Evolutionary conservation across 1,140 invertebrate genomes (phyloP), one percentile per base, ranked within the genome.

Genomic region (Caenorhabditis brenneri): DNA sequence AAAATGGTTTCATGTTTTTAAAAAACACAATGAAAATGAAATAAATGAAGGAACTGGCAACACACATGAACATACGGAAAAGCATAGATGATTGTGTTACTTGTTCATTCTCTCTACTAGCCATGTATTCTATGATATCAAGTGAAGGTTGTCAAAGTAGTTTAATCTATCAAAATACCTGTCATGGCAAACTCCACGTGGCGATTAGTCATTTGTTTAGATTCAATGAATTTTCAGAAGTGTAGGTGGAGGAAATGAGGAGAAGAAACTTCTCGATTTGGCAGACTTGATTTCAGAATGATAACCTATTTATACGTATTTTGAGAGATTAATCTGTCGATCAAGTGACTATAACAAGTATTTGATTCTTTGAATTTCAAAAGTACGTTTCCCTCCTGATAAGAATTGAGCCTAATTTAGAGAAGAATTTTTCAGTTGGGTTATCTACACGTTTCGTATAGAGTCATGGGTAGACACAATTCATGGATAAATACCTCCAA

Each of bases 1-100:
- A 74, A 74, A 74, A 33, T 42, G 42, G 24, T 19, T 36, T 36
- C 29, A 36, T 16, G 9, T 27, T 29, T 9, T 33, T 19, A 15
- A 19, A 24, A 4, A 42, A 74, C 9, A 46, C n/a, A 24, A 22
- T 36, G 15, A 27, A 9, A 10, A 27, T 19, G 65, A 10, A 15
- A 42, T 24, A 42, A n/a, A 46, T n/a, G n/a, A n/a, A 42, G 33
- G 16, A 42, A 42, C 58, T 74, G 65, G 9, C 65, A 42, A n/a
- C 58, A 65, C 29, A 65, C n/a, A 65, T 65, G 58, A 65, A 65
- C 27, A 58, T 9, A 4, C 7, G 27, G 29, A 29, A 65, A 33
- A 36, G 58, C 58, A 65, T 33, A 65, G 58, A 65, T 65, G 58
- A 65, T 65, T 65, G 58, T 65, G 58, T 65, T 65, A 65, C 36